Evolutionary conservation across 2,888 invertebrate genomes (phyloP), one percentile per base, ranked within the genome.

Genomic region (Lasioglossum vierecki): DNA sequence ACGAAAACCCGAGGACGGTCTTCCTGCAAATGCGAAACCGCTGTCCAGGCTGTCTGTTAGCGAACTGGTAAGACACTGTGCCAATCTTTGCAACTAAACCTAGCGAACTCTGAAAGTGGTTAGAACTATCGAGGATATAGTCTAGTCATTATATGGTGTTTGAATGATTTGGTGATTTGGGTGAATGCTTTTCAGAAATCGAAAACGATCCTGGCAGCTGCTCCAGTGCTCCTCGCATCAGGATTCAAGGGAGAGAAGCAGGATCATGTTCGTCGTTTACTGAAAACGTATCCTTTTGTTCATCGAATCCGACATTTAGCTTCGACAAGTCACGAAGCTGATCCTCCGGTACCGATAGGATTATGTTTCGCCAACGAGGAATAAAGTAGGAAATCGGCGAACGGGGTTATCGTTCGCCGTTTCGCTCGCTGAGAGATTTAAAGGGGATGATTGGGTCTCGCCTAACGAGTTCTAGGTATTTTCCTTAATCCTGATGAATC

Each of bases 281-380:
- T 95, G 0, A 93, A 91, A 89, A 93, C 93, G 94, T 95, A 95
- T 95, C 94, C 94, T 94, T 94, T 93, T 83, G 8, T 18, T 26
- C 13, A 2, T 35, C 6, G 35, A 15, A 49, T 9, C 35, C 15
- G 66, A 30, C 26, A n/a, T 63, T 15, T 5, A 15, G 63, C 63
- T 63, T 26, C n/a, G 9, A 53, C 26, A 13, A 13, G 13, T 26
- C n/a, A 60, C 60, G 26, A 26, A 22, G 11, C 22, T 35, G 30
- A 63, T 63, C 63, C 30, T 1, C 1, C 30, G 30, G 8, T 8
- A 26, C n/a, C 26, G 60, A 30, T 63, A 30, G 63, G 63, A 63
- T 63, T 15, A 15, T 26, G 63, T 15, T 63, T 63, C 63, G 30
- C 15, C 26, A 6, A 30, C 63, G 26, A 63, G 15, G 63, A 30